These are phyloP conservation scores for Anguilla rostrata DNA, from an alignment of 2,113 vertebrate genomes.

Conservation along the genomic window DNA sequence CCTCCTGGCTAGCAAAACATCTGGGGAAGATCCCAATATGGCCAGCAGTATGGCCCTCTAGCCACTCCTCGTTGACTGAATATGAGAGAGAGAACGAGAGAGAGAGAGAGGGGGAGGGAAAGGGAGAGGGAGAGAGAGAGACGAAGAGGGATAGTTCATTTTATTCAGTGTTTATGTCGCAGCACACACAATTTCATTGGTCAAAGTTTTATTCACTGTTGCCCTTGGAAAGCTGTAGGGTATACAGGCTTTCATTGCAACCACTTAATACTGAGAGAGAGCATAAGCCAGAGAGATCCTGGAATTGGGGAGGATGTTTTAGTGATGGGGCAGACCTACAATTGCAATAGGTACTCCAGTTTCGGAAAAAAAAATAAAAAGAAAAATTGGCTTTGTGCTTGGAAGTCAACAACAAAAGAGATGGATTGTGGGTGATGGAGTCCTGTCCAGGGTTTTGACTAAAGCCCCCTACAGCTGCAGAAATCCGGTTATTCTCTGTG, in stretches of 20 bases:
- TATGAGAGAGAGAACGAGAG: conserved; percentile 18
- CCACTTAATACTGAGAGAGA: no score
- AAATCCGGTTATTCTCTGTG: neutral
- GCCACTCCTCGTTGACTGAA: conserved; percentile 85
- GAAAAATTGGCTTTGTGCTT: neutral
- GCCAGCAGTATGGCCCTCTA: conserved; percentile 79
- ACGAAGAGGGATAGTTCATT: no score
- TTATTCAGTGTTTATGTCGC: no score
- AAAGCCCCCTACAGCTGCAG: neutral
- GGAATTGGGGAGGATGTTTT: no score
- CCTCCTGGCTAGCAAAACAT: conserved; percentile 76
- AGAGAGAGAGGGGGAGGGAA: conserved; percentile 8
- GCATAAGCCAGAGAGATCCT: no score
- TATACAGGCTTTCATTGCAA: no score
- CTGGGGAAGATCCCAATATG: conserved; percentile 82
- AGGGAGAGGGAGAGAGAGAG: neutral
- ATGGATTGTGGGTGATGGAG: neutral
- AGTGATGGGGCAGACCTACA: neutral
- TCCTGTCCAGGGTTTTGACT: neutral
- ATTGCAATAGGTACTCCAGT: neutral
- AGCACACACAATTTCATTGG: no score
- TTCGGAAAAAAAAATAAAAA: no score
- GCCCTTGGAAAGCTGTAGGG: no score
- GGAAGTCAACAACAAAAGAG: neutral
- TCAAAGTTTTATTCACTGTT: no score